Conservation (phyloP, 2,113 vertebrate genomes). For the Platanista minor region DNA sequence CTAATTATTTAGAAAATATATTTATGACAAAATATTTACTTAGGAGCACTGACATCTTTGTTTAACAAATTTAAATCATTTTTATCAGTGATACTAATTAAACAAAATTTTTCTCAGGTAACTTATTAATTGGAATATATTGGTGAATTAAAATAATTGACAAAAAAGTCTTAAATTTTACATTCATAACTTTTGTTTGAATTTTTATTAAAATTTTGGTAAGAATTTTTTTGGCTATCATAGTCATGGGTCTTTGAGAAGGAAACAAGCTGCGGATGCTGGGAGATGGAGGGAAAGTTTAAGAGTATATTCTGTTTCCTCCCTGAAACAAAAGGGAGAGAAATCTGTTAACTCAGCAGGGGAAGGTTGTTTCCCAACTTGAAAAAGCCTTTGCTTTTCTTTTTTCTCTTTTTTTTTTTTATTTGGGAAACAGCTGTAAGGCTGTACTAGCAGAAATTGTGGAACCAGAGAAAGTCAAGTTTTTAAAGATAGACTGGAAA, state of each 20-base stretch:
- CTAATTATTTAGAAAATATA: slow-evolving; percentile 36
- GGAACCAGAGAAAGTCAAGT: slow-evolving; percentile 39
- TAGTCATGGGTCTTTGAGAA: slow-evolving; percentile 24
- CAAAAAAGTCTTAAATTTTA: not conserved
- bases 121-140: not conserved
- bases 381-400: slow-evolving; percentile 58
- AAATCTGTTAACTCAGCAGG: slow-evolving; percentile 59
- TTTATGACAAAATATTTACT: not conserved
- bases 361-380: slow-evolving; percentile 28
- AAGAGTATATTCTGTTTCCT: slow-evolving; percentile 58
- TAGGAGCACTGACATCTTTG: not conserved
- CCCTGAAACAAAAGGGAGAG: slow-evolving; percentile 49
- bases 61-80: not conserved
- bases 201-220: slow-evolving; percentile 32
- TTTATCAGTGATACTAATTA: not conserved
- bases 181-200: slow-evolving; percentile 13
- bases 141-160: not conserved
- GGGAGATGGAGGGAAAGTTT: slow-evolving; percentile 29
- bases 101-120: not conserved
- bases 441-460: slow-evolving; percentile 7
- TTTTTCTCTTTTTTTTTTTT: not conserved
- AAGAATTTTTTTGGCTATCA: slow-evolving; percentile 23
- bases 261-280: slow-evolving; percentile 62
- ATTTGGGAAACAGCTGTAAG: slow-evolving; percentile 47
- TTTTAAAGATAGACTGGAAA: slow-evolving; percentile 38